Evolutionary conservation across 2,888 invertebrate genomes (phyloP).

Genomic region (Hyppa rectilinea): DNA sequence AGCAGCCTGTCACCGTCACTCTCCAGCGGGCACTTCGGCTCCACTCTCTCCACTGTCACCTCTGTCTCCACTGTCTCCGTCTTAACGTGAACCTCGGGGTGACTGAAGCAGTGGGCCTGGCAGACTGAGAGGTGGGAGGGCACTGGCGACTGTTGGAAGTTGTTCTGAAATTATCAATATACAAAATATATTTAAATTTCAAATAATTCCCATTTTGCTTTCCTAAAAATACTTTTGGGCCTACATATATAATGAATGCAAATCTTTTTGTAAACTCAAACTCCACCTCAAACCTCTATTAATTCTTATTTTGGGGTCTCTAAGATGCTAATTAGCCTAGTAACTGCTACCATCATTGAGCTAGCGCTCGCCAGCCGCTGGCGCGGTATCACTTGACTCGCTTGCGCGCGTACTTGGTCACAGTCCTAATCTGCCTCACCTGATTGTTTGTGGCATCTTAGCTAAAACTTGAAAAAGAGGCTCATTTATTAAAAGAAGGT

Average conservation of each 20-base stretch:
- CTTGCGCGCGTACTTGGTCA: background rate
- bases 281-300: no score
- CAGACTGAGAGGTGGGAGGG: slow-evolving; percentile 25
- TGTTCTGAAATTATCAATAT: slow-evolving; percentile 42
- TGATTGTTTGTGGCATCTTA: background rate
- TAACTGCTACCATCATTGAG: background rate
- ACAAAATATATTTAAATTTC: background rate
- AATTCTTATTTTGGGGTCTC: background rate
- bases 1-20: slow-evolving; percentile 5
- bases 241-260: background rate
- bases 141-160: slow-evolving; percentile 8
- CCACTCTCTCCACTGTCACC: slow-evolving; percentile 53
- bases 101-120: background rate
- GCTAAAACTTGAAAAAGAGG: background rate
- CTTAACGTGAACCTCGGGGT: slow-evolving; percentile 11
- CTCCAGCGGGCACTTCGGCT: background rate
- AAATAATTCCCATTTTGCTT: background rate
- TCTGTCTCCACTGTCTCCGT: slow-evolving; percentile 52
- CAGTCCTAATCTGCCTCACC: background rate
- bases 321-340: background rate
- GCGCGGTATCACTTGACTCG: background rate
- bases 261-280: background rate
- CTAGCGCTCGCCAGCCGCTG: background rate
- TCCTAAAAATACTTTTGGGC: background rate
- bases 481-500: background rate